Evolutionary conservation across 2,888 invertebrate genomes (phyloP), one percentile per base, ranked within the genome.

Genomic region (Plagodis pulveraria): DNA sequence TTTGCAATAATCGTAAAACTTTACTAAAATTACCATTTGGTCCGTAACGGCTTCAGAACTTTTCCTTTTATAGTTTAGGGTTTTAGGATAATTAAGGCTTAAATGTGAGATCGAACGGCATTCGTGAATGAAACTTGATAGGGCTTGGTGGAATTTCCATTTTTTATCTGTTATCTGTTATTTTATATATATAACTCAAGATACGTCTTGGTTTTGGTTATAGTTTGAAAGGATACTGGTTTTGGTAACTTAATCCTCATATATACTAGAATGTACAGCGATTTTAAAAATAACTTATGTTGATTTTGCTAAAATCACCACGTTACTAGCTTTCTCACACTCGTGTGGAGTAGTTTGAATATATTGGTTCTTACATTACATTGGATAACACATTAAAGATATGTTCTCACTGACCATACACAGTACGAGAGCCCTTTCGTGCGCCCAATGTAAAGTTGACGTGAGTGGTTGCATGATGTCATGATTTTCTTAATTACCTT

Each of bases 91-190:
- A 76, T 75, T 72, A 73, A 70, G 71, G 72, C 71, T 52, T 67
- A 47, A 70, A 67, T 71, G 67, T 69, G 68, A 62, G 63, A 70
- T 70, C 67, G 67, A 71, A 69, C 60, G 70, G 66, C 71, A 69
- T 74, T 74, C 67, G 71, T 70, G 70, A 69, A 63, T 62, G 57
- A 68, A 74, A 76, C 69, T 75, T 65, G 65, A 71, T 73, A 70
- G 65, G 63, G 56, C 69, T 66, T 62, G 60, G 58, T 50, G 56
- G 65, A 56, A 58, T 56, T 59, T 63, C 48, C 53, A 51, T 57
- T 61, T 69, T 61, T 65, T 58, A 68, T 58, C 66, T 68, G 65
- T 66, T 63, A 56, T 65, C 60, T 52, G 63, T 60, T 50, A 45
- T 8, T 55, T 38, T 22, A 22, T 58, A 56, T 50, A 61, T 60